Evolutionary conservation across 2,888 invertebrate species (phyloP).

Genomic region (Mesoligia furuncula): DNA sequence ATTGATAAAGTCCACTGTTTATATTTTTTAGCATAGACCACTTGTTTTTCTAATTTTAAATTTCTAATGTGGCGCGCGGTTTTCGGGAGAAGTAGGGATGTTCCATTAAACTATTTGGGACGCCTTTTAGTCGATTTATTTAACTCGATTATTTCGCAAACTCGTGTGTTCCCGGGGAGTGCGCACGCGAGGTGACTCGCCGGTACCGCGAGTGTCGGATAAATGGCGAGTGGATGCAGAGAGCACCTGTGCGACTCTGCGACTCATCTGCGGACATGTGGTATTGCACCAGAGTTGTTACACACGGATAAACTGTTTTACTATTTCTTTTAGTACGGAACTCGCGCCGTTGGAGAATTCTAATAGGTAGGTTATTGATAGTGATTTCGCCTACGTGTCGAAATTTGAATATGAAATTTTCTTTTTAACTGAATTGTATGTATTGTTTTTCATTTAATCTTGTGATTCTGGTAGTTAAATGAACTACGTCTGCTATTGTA

Average conservation of each 20-base stretch:
- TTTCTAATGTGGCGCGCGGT: constrained; percentile 58
- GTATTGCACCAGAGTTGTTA: constrained; percentile 75
- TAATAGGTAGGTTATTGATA: constrained; percentile 43
- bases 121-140: constrained; percentile 48
- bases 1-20: constrained; percentile 66
- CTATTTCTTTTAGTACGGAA: constrained; percentile 54
- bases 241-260: constrained; percentile 80
- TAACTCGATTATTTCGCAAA: constrained; percentile 66
- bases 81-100: constrained; percentile 30
- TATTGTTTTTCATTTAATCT: neutral
- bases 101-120: constrained; percentile 38
- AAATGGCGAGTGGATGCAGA: constrained; percentile 82
- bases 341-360: constrained; percentile 35
- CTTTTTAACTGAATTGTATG: neutral
- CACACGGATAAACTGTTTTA: constrained; percentile 59
- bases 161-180: constrained; percentile 69
- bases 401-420: neutral
- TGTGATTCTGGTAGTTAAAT: neutral
- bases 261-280: constrained; percentile 72
- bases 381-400: constrained; percentile 9
- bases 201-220: constrained; percentile 83
- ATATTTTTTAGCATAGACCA: constrained; percentile 59
- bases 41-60: constrained; percentile 51
- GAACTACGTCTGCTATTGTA: neutral
- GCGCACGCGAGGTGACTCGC: constrained; percentile 79